phyloP scores from a whole-genome alignment of 2,113 vertebrate species.

The Daboia siamensis region DNA sequence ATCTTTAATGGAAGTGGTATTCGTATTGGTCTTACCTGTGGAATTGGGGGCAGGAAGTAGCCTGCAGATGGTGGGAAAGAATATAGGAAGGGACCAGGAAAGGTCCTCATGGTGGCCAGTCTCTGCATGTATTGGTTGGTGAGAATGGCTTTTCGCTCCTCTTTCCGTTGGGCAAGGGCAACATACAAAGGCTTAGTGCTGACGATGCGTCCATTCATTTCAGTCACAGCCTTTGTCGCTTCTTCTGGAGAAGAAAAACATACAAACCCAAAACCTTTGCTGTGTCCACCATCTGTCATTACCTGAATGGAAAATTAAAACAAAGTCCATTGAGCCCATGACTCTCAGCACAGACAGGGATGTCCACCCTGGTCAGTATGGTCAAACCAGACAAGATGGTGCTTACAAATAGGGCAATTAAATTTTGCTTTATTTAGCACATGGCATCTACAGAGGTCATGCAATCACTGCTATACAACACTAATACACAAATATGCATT shows the following conservation, averaged over 20 bases:
- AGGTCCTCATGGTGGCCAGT: constrained; percentile 78
- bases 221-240: constrained; percentile 94
- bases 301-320: constrained; percentile 77
- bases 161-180: constrained; percentile 90
- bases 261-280: constrained; percentile 97
- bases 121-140: constrained; percentile 96
- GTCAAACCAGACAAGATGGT: background rate
- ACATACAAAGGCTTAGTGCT: constrained; percentile 95
- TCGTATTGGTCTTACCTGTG: constrained; percentile 76
- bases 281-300: constrained; percentile 92
- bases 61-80: constrained; percentile 81
- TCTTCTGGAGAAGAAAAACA: constrained; percentile 98
- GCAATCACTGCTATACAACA: no score
- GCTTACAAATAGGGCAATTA: background rate
- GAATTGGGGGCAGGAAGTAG: constrained; percentile 83
- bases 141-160: constrained; percentile 93
- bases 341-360: background rate
- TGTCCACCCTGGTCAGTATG: background rate
- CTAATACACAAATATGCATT: no score
- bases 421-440: no score
- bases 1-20: background rate
- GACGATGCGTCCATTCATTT: constrained; percentile 94
- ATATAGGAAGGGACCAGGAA: constrained; percentile 79
- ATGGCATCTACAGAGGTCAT: no score
- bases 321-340: constrained; percentile 39